Conservation (phyloP, 2,113 vertebrate genomes). For the Forbesichthys papilliferus region DNA sequence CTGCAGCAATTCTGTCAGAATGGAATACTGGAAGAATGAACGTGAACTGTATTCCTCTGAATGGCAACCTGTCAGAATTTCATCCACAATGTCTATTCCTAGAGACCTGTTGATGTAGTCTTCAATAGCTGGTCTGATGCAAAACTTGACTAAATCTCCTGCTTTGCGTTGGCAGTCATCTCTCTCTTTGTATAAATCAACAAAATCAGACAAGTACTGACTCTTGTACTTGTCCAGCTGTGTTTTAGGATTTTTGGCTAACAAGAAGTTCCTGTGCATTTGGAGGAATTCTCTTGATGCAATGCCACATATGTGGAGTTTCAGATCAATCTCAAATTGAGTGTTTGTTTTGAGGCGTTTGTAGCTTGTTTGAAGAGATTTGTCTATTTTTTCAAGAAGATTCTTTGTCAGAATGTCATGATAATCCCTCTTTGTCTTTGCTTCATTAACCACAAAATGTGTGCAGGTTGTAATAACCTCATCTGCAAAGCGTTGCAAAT, state of each 20-base stretch:
- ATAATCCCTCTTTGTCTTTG: constrained; percentile 50
- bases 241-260: constrained; percentile 9
- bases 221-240: constrained; percentile 42
- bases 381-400: constrained; percentile 46
- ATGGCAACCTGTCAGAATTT: constrained; percentile 29
- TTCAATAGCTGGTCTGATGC: constrained; percentile 56
- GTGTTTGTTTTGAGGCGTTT: not conserved
- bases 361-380: not conserved
- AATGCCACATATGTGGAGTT: constrained; percentile 59
- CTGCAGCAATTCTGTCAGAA: constrained; percentile 51
- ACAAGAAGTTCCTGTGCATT: constrained; percentile 55
- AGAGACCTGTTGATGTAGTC: constrained; percentile 39
- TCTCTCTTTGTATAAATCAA: constrained; percentile 35
- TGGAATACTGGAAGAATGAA: constrained; percentile 48
- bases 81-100: constrained; percentile 56
- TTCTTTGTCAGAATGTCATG: constrained; percentile 31
- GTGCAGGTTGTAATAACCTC: no score
- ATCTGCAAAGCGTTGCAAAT: no score
- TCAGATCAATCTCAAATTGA: constrained; percentile 43
- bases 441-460: not conserved
- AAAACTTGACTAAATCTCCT: constrained; percentile 31
- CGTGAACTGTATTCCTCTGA: constrained; percentile 40
- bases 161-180: constrained; percentile 57
- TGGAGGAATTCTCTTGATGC: constrained; percentile 36
- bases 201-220: constrained; percentile 50